Evolutionary conservation across 2,888 invertebrate species (phyloP).

Genomic region (Steinernema carpocapsae): DNA sequence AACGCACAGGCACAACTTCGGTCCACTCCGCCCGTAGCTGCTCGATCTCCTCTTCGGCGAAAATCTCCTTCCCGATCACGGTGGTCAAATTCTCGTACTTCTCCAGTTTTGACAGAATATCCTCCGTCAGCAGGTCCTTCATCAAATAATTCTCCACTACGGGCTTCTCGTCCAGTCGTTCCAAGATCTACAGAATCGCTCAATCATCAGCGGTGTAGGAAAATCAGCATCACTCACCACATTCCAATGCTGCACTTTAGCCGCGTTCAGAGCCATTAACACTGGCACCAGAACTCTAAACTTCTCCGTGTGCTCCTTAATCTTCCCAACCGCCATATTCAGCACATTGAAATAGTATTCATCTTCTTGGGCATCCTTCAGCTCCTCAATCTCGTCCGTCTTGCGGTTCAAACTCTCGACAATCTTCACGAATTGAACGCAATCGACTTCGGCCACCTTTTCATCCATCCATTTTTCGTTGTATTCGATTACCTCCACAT

Average conservation of each 20-base stretch:
- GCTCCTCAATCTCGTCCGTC: neutral
- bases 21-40: conserved; percentile 83
- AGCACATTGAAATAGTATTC: conserved; percentile 44
- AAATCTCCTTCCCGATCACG: conserved; percentile 87
- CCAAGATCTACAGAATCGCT: conserved; percentile 43
- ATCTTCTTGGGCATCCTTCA: conserved; percentile 10
- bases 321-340: neutral
- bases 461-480: conserved; percentile 47
- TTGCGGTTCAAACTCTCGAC: neutral
- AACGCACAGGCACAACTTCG: conserved; percentile 72
- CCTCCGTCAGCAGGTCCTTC: conserved; percentile 85
- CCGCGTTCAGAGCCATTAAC: conserved; percentile 8
- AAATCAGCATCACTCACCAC: neutral
- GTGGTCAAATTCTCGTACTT: conserved; percentile 87
- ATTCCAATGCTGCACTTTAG: conserved; percentile 1
- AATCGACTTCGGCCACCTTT: conserved; percentile 34
- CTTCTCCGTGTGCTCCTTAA: conserved; percentile 3
- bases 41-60: conserved; percentile 80
- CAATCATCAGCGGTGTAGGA: too few species aligned
- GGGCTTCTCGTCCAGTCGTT: conserved; percentile 36
- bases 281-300: neutral
- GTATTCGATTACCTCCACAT: conserved; percentile 44
- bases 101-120: conserved; percentile 77
- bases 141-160: conserved; percentile 74
- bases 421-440: conserved; percentile 7